A percentile compares a stretch with the other conserved stretches of the same genome.
Conservation (phyloP, 2,797 vertebrate species). For the Distichodus sexfasciatus region DNA sequence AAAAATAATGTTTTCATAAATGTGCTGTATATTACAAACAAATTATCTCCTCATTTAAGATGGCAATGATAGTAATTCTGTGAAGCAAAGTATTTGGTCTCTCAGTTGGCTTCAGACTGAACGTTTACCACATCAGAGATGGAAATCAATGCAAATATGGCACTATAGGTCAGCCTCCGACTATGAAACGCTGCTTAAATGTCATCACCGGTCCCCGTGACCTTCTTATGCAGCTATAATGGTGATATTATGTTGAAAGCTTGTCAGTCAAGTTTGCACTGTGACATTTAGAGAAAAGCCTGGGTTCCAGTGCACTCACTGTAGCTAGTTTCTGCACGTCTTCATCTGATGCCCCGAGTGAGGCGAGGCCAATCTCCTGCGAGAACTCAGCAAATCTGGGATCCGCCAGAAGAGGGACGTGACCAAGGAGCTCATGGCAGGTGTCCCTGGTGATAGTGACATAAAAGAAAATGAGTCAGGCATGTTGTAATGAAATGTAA, state of each 20-base stretch:
- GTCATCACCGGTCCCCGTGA: slow-evolving; percentile 23
- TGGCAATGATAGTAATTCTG: no score
- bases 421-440: slow-evolving; percentile 93
- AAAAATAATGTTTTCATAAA: no score
- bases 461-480: no score
- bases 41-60: no score
- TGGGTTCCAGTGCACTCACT: slow-evolving; percentile 71
- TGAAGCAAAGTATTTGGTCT: no score
- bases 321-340: slow-evolving; percentile 97
- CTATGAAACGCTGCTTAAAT: slow-evolving; percentile 21
- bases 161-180: slow-evolving; percentile 34
- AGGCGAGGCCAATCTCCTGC: slow-evolving; percentile 95
- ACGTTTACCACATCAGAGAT: background rate
- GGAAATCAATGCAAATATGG: slow-evolving; percentile 29
- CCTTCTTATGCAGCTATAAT: slow-evolving; percentile 28
- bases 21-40: no score
- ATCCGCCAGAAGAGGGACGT: slow-evolving; percentile 93
- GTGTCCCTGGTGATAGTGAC: no score
- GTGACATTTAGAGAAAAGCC: slow-evolving; percentile 37
- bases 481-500: no score
- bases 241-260: slow-evolving; percentile 14
- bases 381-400: slow-evolving; percentile 97
- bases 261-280: slow-evolving; percentile 10
- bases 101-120: background rate
- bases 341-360: slow-evolving; percentile 90